Conservation (phyloP, 2,797 vertebrate genomes). For the Mastacembelus armatus region DNA sequence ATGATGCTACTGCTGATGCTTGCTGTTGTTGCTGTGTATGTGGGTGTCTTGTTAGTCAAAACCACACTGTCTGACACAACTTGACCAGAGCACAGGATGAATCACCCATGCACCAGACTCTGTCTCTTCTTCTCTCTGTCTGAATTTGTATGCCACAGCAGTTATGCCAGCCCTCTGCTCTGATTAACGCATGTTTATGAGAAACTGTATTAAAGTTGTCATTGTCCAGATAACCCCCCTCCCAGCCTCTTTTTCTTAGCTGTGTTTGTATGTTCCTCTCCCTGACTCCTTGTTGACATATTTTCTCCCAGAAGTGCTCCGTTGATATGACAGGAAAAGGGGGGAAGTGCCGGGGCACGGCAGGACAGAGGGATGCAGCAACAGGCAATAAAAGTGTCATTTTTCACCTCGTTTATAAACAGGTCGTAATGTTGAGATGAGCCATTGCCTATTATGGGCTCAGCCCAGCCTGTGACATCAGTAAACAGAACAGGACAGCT, state of each 20-base stretch:
- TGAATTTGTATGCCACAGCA: constrained; percentile 40
- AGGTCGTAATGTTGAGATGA: constrained; percentile 79
- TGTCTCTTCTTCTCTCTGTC: constrained; percentile 1
- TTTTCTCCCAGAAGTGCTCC: constrained; percentile 44
- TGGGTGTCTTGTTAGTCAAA: constrained; percentile 7
- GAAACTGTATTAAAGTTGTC: constrained; percentile 66
- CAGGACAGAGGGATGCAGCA: constrained; percentile 55
- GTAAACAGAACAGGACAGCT: constrained; percentile 67
- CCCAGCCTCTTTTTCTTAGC: not conserved
- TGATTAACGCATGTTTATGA: constrained; percentile 80
- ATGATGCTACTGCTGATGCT: not conserved
- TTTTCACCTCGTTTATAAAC: constrained; percentile 79
- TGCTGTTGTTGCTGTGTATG: not conserved
- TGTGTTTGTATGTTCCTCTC: constrained; percentile 27
- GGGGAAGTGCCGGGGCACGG: constrained; percentile 38
- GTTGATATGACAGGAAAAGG: constrained; percentile 55
- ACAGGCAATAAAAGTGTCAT: constrained; percentile 78
- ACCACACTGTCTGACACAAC: not conserved
- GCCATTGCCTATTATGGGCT: constrained; percentile 84
- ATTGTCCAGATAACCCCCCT: constrained; percentile 41
- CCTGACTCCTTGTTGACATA: constrained; percentile 46
- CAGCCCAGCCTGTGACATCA: constrained; percentile 67
- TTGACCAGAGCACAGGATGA: constrained; percentile 36
- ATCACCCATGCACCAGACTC: constrained; percentile 21
- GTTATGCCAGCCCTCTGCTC: constrained; percentile 43